phyloP scores from a whole-genome alignment of 2,113 vertebrate genomes.

The Eonycteris spelaea region DNA sequence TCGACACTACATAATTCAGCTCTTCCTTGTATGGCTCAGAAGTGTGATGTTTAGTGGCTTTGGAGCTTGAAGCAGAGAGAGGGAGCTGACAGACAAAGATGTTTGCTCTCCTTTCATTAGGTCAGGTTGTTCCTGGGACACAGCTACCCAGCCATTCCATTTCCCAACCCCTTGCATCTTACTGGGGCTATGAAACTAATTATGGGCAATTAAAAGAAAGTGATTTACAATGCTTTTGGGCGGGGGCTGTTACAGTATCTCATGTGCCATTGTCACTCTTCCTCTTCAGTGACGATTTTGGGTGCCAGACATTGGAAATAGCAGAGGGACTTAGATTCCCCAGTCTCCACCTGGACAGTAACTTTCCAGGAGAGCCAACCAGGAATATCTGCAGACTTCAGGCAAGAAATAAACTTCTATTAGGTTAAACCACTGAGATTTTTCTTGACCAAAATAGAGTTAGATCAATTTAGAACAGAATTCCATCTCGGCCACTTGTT shows the following conservation, averaged over 20 bases:
- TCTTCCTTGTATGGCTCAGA: background rate
- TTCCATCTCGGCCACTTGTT: background rate
- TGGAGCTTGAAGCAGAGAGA: background rate
- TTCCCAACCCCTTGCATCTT: background rate
- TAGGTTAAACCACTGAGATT: background rate
- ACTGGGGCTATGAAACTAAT: background rate
- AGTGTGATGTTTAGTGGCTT: background rate
- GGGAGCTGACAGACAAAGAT: background rate
- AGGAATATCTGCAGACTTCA: background rate
- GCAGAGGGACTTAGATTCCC: background rate
- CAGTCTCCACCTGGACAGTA: background rate
- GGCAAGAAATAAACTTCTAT: background rate
- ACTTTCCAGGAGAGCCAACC: background rate
- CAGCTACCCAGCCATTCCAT: background rate
- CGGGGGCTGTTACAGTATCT: background rate
- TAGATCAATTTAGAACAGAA: background rate
- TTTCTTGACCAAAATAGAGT: background rate
- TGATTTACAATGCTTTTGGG: background rate
- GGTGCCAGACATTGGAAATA: background rate
- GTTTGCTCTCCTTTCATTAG: background rate
- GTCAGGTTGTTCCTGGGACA: background rate
- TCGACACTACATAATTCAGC: background rate
- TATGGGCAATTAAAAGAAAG: background rate
- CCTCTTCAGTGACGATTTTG: background rate
- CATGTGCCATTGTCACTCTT: background rate